These are phyloP conservation scores for Cyprinodon diabolis DNA, from an alignment of 2,797 vertebrate genomes.

Conservation along the genomic window DNA sequence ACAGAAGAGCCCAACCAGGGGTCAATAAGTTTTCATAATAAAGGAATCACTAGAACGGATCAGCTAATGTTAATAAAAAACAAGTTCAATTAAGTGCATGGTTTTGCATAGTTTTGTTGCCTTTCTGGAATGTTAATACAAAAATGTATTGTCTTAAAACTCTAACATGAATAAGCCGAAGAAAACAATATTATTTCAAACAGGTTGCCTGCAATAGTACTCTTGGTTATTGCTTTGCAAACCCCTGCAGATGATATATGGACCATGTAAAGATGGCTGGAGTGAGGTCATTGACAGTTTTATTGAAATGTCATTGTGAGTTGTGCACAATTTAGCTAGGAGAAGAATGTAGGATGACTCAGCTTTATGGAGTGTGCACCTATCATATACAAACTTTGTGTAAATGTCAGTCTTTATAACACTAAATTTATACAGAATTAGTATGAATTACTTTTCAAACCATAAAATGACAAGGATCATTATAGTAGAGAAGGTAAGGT, in stretches of 20 bases:
- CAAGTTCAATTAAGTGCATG: neutral
- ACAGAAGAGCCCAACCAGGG: neutral
- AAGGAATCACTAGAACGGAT: neutral
- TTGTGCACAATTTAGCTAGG: constrained; percentile 32
- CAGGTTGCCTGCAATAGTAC: constrained; percentile 33
- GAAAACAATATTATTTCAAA: constrained; percentile 59
- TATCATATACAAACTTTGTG: constrained; percentile 14
- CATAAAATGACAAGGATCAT: neutral
- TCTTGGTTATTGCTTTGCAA: constrained; percentile 56
- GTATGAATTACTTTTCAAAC: constrained; percentile 18
- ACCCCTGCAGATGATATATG: constrained; percentile 47
- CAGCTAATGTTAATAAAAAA: neutral
- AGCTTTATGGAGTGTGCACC: constrained; percentile 22
- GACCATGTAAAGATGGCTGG: constrained; percentile 43
- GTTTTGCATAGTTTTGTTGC: neutral
- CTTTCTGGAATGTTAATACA: neutral
- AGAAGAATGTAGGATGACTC: constrained; percentile 30
- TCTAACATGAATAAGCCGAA: constrained; percentile 49
- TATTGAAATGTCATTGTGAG: constrained; percentile 63
- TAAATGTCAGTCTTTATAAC: constrained; percentile 18
- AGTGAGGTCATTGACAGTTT: constrained; percentile 53
- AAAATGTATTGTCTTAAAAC: constrained; percentile 38
- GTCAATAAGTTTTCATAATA: neutral
- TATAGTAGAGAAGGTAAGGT: neutral
- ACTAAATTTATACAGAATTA: constrained; percentile 17